Conservation (phyloP, 2,888 invertebrate genomes). For the Acronicta aceris region DNA sequence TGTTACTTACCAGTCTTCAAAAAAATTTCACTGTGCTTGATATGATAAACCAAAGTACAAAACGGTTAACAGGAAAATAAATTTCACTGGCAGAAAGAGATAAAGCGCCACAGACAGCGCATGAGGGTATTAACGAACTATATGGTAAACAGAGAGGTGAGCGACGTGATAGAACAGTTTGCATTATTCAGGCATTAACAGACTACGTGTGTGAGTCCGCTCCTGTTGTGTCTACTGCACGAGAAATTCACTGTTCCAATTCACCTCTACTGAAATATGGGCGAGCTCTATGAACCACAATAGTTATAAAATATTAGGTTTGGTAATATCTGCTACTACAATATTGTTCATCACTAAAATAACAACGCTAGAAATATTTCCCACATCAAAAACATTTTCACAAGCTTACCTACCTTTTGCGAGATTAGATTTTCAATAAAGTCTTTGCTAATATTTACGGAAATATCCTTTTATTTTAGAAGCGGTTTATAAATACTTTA, state of each 20-base stretch:
- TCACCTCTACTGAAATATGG: constrained; percentile 14
- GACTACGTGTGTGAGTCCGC: constrained; percentile 10
- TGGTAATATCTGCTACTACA: constrained; percentile 13
- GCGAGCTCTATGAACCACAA: constrained; percentile 10
- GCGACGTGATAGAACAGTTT: constrained; percentile 43
- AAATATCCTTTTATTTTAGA: too few species aligned
- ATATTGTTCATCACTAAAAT: background rate
- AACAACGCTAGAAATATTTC: background rate
- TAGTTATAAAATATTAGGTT: constrained; percentile 4
- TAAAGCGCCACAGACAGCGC: constrained; percentile 7
- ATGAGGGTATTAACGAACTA: constrained; percentile 36
- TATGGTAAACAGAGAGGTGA: constrained; percentile 40
- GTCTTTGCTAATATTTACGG: too few species aligned
- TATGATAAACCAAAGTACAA: background rate
- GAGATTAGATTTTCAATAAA: background rate
- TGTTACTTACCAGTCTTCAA: too few species aligned
- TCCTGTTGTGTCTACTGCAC: constrained; percentile 29
- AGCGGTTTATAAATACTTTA: background rate
- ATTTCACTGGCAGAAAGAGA: constrained; percentile 12
- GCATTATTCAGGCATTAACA: constrained; percentile 63
- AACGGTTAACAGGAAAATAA: background rate
- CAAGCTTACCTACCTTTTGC: background rate
- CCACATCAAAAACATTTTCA: too few species aligned
- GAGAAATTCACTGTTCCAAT: constrained; percentile 16
- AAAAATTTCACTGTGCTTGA: background rate